Evolutionary conservation across 1,140 invertebrate species (phyloP).

Genomic region (Arctopsyche grandis): DNA sequence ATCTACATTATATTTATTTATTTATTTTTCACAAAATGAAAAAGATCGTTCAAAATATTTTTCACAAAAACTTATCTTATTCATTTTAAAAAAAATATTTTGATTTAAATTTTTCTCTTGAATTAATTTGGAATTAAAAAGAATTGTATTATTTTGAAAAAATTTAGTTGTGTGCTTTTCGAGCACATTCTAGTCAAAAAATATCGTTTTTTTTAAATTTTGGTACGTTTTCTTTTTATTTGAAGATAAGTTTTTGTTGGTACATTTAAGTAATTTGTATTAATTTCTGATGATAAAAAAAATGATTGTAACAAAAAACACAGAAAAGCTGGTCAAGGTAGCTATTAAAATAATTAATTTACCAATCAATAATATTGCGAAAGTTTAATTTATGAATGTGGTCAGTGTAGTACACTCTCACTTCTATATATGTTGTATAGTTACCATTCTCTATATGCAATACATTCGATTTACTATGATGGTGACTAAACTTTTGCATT

Average conservation of each 20-base stretch:
- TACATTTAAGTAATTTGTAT: neutral
- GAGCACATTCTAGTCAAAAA: slow-evolving; percentile 9
- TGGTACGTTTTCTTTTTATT: neutral
- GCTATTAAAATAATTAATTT: neutral
- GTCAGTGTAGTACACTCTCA: neutral
- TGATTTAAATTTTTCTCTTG: too few species aligned
- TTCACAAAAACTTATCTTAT: slow-evolving; percentile 13
- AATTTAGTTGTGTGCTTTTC: neutral
- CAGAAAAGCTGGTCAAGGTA: slow-evolving; percentile 11
- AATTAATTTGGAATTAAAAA: neutral
- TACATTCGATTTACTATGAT: too few species aligned
- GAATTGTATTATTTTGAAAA: neutral
- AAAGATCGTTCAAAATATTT: too few species aligned
- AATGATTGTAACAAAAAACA: neutral
- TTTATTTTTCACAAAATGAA: neutral
- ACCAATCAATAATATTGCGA: neutral
- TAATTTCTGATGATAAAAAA: too few species aligned
- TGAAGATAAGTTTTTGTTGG: slow-evolving; percentile 3
- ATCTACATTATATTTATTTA: slow-evolving; percentile 1
- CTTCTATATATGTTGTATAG: neutral
- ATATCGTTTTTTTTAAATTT: neutral
- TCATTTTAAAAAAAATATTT: neutral
- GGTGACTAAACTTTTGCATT: too few species aligned
- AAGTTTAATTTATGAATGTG: neutral
- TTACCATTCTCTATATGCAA: too few species aligned